A percentile compares a stretch with the other conserved stretches of the same genome.
Evolutionary conservation across 92 coral and sea anemone genomes (phyloP).

Genomic region (Paragorgia papillata): DNA sequence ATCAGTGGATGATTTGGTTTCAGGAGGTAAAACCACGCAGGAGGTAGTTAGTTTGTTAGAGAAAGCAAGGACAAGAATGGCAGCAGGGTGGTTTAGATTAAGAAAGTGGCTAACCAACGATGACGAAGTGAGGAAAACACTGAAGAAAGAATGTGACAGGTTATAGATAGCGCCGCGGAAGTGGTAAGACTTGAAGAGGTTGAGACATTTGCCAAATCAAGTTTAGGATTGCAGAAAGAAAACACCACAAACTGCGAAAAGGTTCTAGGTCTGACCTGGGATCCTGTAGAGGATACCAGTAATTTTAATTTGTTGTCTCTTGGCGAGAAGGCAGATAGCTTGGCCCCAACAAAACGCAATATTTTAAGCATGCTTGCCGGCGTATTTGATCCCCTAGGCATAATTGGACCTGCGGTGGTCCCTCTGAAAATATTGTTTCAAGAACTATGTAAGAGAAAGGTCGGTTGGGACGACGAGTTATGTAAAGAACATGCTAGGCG

Average conservation of each 20-base stretch:
- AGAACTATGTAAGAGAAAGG: conserved; percentile 29
- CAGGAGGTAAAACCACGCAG: conserved; percentile 16
- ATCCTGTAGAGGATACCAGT: conserved; percentile 40
- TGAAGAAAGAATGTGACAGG: conserved; percentile 2
- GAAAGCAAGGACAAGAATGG: conserved; percentile 29
- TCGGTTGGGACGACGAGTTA: conserved; percentile 57
- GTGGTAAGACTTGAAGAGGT: conserved; percentile 21
- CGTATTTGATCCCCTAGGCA: conserved; percentile 51
- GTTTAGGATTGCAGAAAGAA: conserved; percentile 35
- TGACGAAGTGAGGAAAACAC: conserved; percentile 8
- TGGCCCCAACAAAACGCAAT: conserved; percentile 43
- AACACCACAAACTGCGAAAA: conserved; percentile 31
- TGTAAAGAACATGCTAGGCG: conserved; percentile 17
- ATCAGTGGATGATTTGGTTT: conserved; percentile 14
- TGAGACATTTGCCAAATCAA: conserved; percentile 45
- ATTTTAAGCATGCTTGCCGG: conserved; percentile 40
- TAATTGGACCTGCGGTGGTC: conserved; percentile 45
- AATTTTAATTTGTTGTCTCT: conserved; percentile 33
- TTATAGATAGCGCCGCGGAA: neutral
- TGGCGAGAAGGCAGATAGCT: conserved; percentile 4
- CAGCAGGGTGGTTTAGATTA: conserved; percentile 42
- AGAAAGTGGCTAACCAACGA: conserved; percentile 62
- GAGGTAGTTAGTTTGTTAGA: conserved; percentile 8
- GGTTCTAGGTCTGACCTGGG: conserved; percentile 57
- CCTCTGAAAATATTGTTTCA: conserved; percentile 53